Conservation (phyloP, 2,888 invertebrate species). For the Drosophila vallismaia region DNA sequence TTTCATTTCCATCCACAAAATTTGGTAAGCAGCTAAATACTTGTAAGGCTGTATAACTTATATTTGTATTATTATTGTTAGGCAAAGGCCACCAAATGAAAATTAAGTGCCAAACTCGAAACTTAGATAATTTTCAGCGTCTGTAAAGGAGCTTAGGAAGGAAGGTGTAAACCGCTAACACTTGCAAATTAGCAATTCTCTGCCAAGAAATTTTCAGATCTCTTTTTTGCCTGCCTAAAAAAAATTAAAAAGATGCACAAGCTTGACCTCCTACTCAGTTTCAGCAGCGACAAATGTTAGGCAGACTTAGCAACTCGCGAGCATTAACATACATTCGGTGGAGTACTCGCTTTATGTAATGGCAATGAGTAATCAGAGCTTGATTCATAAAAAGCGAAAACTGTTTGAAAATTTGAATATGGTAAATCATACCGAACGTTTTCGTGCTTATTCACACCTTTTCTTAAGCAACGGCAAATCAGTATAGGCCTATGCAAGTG, state of each 20-base stretch:
- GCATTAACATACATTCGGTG: slow-evolving; percentile 61
- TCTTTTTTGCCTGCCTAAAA: background rate
- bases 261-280: slow-evolving; percentile 47
- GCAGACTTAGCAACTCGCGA: slow-evolving; percentile 35
- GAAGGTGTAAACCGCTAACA: too few relatives aligned
- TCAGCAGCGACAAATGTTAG: slow-evolving; percentile 35
- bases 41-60: too few relatives aligned
- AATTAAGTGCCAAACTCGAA: too few relatives aligned
- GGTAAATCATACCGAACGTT: background rate
- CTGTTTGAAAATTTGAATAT: slow-evolving; percentile 10
- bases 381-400: slow-evolving; percentile 11
- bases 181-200: slow-evolving; percentile 16
- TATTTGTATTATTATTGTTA: too few relatives aligned
- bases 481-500: slow-evolving; percentile 13
- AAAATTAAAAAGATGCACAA: background rate
- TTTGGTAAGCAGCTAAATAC: too few relatives aligned
- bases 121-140: too few relatives aligned
- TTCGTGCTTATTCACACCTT: slow-evolving; percentile 6
- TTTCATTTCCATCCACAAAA: too few relatives aligned
- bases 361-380: slow-evolving; percentile 29
- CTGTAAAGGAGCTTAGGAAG: too few relatives aligned
- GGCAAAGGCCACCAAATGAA: too few relatives aligned
- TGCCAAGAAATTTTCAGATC: too few relatives aligned
- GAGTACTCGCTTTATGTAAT: slow-evolving; percentile 39
- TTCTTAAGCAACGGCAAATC: background rate